Base-by-base conservation (phyloP, 2,888 invertebrate genomes). In the Tetragonula carbonaria region DNA sequence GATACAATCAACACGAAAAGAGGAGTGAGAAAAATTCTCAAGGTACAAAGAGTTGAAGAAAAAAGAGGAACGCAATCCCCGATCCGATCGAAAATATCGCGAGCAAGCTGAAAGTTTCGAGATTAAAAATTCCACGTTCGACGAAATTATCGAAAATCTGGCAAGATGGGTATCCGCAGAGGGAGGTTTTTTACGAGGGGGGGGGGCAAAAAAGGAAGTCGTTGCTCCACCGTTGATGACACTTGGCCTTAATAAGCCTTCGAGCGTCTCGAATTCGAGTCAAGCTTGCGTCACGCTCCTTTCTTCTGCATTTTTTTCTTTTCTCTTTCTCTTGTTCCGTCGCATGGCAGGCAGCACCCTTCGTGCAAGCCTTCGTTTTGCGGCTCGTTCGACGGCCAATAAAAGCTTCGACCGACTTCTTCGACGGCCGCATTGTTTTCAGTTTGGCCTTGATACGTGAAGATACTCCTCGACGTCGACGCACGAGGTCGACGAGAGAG, bases 161-260 rank as follows among this genome's bases (percentile, higher is more conserved):
- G 45, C 2, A 11, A 65, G 77, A 63, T 62, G 74, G 74, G 74
- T 38, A 59, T n/a, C 51, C 38, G 18, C 6, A n/a, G 18, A 13
- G 53, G 51, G 5, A 8, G 38, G 8, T 8, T 28, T 18, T n/a
- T 21, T 55, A 11, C 28, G 28, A 2, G 2, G 28, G 28, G 28
- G 23, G 16, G 0, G 2, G 53, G 33, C 62, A 51, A 72, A 51
- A 72, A 78, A 70, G 79, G 74, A 77, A 76, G 73, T 72, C 88
- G 86, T 88, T 85, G 87, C 8, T 45, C 8, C 86, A 84, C 87
- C 84, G 86, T 28, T 28, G 88, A 91, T 90, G 93, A 91, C 89
- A 91, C 93, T 93, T 93, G 93, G 92, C 93, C 93, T 93, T 93
- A 93, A 93, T 93, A 92, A 93, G 91, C 86, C 89, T 91, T 92